Evolutionary conservation across 2,113 vertebrate genomes (phyloP), one percentile per base, ranked within the genome.

Genomic region (Sminthopsis crassicaudata): DNA sequence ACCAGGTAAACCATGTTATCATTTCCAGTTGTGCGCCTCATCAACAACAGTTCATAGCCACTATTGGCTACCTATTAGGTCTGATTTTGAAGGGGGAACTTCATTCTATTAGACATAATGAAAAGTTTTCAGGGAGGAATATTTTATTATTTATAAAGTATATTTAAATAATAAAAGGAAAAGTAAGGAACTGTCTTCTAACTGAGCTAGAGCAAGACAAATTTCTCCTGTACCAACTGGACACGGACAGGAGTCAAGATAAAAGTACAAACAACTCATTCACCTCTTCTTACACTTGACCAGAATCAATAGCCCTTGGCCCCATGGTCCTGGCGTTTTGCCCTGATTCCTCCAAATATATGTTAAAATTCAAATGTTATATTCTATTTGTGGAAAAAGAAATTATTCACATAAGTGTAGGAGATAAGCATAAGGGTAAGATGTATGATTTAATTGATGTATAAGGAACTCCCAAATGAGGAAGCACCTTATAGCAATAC

Each of bases 121-220:
- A 52, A 93, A 42, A 90, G 19, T 90, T 92, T 94, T 90, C 46
- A 90, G 48, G 60, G 52, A 46, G 60, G 14, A 53, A 90, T 92
- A 22, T 89, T 26, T n/a, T 24, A 8, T 27, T 97, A 30, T 55
- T 27, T 95, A 95, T 96, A 46, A 92, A 97, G 92, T 51, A 51
- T 1, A 67, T 42, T 50, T 24, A 30, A 25, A 55, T 90, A 27
- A 26, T 14, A 55, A 76, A 76, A n/a, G 42, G 46, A 90, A 27
- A 90, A 90, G 0, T 16, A 90, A 27, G 50, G 26, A 27, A 14
- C 22, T 90, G 2, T 90, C 23, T 50, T 50, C 89, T 2, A n/a
- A 76, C 14, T n/a, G 36, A 19, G 30, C 12, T 76, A n/a, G 36
- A n/a, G 30, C 36, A 76, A 36, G 16, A 36, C 16, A 7, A 76